Percentiles rank a stretch among this genome's conserved stretches.
phyloP scores from a whole-genome alignment of 2,113 vertebrate genomes.

The Erythrocercus mccallii region DNA sequence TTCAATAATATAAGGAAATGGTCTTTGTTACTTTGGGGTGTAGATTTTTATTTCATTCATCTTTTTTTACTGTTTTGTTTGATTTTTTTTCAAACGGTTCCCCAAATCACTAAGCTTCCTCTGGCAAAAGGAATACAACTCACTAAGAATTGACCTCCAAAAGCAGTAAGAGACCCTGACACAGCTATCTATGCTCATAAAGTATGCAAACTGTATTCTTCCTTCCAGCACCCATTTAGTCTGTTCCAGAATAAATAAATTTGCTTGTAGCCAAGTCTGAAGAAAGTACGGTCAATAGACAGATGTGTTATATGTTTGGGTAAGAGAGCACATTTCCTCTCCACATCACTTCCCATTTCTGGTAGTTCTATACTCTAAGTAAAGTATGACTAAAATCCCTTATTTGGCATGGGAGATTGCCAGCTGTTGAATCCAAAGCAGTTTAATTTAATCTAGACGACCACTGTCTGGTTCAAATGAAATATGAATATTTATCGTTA shows the following conservation, averaged over 20 bases:
- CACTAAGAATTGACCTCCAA: conserved; percentile 13
- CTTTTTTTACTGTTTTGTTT: background rate
- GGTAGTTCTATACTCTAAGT: background rate
- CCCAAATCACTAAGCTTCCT: background rate
- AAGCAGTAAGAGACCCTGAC: conserved; percentile 15
- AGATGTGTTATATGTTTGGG: conserved; percentile 7
- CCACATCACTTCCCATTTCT: background rate
- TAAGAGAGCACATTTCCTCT: background rate
- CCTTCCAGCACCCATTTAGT: conserved; percentile 28
- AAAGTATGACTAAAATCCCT: conserved; percentile 31
- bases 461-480: conserved; percentile 52
- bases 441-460: conserved; percentile 48
- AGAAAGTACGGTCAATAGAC: background rate
- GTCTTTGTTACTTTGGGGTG: background rate
- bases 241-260: conserved; percentile 23
- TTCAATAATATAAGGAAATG: background rate
- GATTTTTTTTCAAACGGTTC: background rate
- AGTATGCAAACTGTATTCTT: conserved; percentile 50
- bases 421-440: conserved; percentile 54
- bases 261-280: conserved; percentile 30
- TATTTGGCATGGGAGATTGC: conserved; percentile 44
- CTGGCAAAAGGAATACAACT: background rate
- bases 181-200: background rate
- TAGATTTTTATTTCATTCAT: background rate
- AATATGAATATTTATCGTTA: conserved; percentile 61